A percentile compares a stretch with the other conserved stretches of the same genome.
Conservation (phyloP, 2,888 invertebrate genomes). For the Byasa hedistus region DNA sequence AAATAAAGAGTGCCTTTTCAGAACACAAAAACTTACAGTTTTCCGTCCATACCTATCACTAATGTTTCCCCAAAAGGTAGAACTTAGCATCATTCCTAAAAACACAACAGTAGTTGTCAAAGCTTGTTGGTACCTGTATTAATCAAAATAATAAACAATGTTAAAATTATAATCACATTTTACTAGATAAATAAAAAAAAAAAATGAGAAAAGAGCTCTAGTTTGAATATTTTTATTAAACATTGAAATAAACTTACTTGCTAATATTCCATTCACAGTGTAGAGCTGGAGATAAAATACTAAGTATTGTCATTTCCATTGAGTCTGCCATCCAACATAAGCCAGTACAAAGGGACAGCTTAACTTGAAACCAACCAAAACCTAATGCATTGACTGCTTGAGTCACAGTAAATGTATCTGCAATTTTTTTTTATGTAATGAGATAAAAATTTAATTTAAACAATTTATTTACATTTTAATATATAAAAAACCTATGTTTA, state of each 20-base stretch:
- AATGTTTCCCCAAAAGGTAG: constrained; percentile 96
- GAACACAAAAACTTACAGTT: constrained; percentile 78
- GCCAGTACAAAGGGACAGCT: constrained; percentile 90
- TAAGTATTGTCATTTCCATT: constrained; percentile 98
- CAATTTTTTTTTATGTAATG: constrained; percentile 37
- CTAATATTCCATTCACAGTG: constrained; percentile 97
- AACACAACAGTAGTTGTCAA: constrained; percentile 96
- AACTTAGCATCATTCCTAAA: constrained; percentile 97
- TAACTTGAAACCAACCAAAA: constrained; percentile 94
- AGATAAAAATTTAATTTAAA: not conserved
- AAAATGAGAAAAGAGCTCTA: not conserved
- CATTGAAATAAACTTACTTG: constrained; percentile 60
- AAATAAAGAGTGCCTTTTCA: not conserved
- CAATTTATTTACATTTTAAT: no score
- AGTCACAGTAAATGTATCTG: constrained; percentile 92
- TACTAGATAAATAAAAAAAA: not conserved
- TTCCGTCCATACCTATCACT: constrained; percentile 96
- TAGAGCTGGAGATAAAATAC: constrained; percentile 94
- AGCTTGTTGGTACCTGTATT: constrained; percentile 90
- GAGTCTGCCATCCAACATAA: constrained; percentile 98
- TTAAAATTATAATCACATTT: not conserved
- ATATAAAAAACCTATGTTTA: no score
- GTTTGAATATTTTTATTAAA: not conserved
- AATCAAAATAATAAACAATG: not conserved
- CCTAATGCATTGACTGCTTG: constrained; percentile 93